Evolutionary conservation across 2,888 invertebrate genomes (phyloP).

Genomic region (Gibbula magus): DNA sequence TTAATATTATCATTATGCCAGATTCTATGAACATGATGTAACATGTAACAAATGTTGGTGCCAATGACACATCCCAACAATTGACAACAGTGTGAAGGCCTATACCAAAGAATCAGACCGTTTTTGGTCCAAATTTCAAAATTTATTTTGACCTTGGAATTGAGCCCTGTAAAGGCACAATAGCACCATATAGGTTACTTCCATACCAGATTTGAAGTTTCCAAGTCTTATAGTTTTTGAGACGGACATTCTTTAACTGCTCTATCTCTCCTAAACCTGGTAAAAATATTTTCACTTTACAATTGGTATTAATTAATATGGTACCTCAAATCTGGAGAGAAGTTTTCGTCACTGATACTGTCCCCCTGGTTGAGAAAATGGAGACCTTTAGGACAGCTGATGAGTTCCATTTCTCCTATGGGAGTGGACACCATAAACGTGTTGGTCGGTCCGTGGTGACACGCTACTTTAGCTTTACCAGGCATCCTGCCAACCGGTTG

Average conservation of each 20-base stretch:
- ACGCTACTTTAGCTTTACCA: conserved; percentile 34
- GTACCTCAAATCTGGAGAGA: conserved; percentile 56
- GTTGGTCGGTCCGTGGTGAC: conserved; percentile 68
- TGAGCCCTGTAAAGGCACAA: too few species aligned
- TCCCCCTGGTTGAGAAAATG: conserved; percentile 55
- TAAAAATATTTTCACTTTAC: background rate
- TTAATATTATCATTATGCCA: too few species aligned
- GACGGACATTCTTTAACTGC: background rate
- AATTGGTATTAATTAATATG: background rate
- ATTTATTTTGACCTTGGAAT: too few species aligned
- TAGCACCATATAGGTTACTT: too few species aligned
- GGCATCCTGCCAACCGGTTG: background rate
- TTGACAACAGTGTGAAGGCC: too few species aligned
- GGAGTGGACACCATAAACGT: conserved; percentile 63
- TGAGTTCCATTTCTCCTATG: conserved; percentile 61
- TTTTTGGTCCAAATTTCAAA: too few species aligned
- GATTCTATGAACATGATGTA: too few species aligned
- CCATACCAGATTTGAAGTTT: too few species aligned
- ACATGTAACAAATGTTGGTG: too few species aligned
- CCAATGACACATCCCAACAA: too few species aligned
- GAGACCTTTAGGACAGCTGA: conserved; percentile 66
- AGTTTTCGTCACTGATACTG: conserved; percentile 54
- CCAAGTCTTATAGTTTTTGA: background rate
- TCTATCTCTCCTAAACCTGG: background rate
- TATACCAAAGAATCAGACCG: too few species aligned